A percentile compares a stretch with the other conserved stretches of the same genome.
These are phyloP conservation scores for Leptopilina clavipes DNA, from an alignment of 1,140 invertebrate species.

Conservation along the genomic window DNA sequence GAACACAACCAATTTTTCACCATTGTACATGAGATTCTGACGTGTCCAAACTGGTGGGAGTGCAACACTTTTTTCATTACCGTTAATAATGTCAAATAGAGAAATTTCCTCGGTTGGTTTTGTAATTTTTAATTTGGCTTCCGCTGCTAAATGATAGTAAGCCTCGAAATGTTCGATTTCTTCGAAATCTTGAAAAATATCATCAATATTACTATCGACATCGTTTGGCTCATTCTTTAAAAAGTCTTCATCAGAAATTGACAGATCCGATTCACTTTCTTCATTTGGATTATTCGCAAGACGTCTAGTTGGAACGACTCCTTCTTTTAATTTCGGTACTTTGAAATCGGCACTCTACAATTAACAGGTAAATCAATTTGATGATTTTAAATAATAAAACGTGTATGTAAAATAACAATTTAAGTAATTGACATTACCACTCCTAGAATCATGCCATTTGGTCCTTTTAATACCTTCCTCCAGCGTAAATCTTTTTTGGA, in stretches of 20 bases:
- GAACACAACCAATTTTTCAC: not conserved
- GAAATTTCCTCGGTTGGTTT: not conserved
- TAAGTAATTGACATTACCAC: not conserved
- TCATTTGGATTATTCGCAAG: not conserved
- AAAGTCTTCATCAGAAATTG: not conserved
- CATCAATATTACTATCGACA: not conserved
- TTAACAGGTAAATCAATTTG: not conserved
- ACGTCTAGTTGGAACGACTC: not conserved
- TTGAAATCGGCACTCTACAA: conserved; percentile 17
- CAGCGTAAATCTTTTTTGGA: not conserved
- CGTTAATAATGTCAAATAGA: not conserved
- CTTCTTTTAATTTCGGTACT: not conserved
- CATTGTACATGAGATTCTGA: not conserved
- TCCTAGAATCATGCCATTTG: not conserved
- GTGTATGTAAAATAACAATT: not conserved
- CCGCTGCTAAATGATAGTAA: not conserved
- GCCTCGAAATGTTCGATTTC: not conserved
- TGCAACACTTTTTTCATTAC: not conserved
- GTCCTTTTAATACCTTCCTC: not conserved
- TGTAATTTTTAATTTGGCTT: not conserved
- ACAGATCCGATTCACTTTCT: too few species aligned
- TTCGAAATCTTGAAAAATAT: not conserved
- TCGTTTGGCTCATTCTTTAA: not conserved
- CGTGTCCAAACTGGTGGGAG: not conserved
- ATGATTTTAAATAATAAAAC: too few species aligned